Evolutionary conservation across 2,888 invertebrate species (phyloP).

Genomic region (Diarsia mendica): DNA sequence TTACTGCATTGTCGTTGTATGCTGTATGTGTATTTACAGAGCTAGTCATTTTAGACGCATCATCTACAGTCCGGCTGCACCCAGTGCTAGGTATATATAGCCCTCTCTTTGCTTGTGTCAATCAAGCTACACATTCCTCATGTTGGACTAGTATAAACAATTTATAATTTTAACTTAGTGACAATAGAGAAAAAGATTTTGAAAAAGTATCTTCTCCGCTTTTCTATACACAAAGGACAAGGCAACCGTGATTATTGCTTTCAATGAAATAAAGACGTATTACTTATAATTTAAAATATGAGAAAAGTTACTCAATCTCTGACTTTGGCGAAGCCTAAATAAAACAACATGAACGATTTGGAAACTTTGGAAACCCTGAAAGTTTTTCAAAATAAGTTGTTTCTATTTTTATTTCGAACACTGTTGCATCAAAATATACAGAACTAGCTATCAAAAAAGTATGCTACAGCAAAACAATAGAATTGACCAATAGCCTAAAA

Average conservation of each 20-base stretch:
- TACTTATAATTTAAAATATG: constrained; percentile 22
- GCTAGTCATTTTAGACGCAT: too few species aligned
- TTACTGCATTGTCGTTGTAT: neutral
- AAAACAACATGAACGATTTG: constrained; percentile 32
- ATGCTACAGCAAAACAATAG: neutral
- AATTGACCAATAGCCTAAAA: too few species aligned
- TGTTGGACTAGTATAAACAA: neutral
- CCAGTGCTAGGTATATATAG: too few species aligned
- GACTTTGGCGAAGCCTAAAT: constrained; percentile 13
- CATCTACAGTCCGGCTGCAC: too few species aligned
- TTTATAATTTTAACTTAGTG: neutral
- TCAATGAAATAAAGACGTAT: constrained; percentile 7
- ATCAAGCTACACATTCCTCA: neutral
- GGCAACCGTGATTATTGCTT: constrained; percentile 8
- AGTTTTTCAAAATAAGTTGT: constrained; percentile 30
- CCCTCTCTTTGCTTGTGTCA: neutral
- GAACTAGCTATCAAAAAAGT: neutral
- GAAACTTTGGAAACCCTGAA: constrained; percentile 18
- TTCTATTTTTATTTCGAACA: constrained; percentile 5
- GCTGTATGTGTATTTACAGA: neutral
- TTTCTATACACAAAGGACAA: constrained; percentile 19
- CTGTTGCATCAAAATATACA: neutral
- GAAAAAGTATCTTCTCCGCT: neutral
- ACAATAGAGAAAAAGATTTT: neutral
- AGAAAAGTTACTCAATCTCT: constrained; percentile 27